phyloP scores from a whole-genome alignment of 1,140 invertebrate genomes.

The Bicyclus anynana region DNA sequence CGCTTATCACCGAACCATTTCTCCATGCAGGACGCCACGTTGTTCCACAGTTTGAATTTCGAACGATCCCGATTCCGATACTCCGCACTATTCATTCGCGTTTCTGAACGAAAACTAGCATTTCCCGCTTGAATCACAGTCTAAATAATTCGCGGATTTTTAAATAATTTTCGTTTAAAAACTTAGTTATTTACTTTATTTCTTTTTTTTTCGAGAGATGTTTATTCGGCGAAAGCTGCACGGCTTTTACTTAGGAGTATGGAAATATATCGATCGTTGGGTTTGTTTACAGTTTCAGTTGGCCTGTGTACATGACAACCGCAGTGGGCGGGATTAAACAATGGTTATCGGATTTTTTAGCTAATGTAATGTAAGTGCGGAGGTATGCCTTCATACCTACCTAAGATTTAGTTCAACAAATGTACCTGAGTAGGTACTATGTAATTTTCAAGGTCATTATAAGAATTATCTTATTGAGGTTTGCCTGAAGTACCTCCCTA shows the following conservation, averaged over 20 bases:
- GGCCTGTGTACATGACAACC: conserved; percentile 74
- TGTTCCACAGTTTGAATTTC: conserved; percentile 61
- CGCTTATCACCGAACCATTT: conserved; percentile 92
- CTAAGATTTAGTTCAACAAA: too few species aligned
- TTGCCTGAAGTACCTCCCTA: too few species aligned
- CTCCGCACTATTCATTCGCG: conserved; percentile 58
- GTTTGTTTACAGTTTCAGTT: conserved; percentile 72
- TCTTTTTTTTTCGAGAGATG: conserved; percentile 28
- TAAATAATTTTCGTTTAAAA: too few species aligned
- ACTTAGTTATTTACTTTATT: too few species aligned
- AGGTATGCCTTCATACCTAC: background rate
- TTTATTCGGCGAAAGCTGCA: conserved; percentile 41
- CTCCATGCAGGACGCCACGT: conserved; percentile 84
- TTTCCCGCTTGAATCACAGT: conserved; percentile 51
- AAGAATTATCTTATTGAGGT: background rate
- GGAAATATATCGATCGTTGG: conserved; percentile 63
- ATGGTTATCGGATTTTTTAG: conserved; percentile 24
- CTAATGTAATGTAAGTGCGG: too few species aligned
- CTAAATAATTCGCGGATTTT: conserved; percentile 29
- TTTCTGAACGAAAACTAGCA: conserved; percentile 35
- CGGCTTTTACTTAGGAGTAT: conserved; percentile 50
- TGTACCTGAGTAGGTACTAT: too few species aligned
- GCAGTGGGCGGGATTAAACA: conserved; percentile 47
- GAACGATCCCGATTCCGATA: conserved; percentile 32
- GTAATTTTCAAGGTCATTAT: too few species aligned